These are phyloP conservation scores for Corvus cornix DNA, from an alignment of 2,113 vertebrate species.

Conservation along the genomic window DNA sequence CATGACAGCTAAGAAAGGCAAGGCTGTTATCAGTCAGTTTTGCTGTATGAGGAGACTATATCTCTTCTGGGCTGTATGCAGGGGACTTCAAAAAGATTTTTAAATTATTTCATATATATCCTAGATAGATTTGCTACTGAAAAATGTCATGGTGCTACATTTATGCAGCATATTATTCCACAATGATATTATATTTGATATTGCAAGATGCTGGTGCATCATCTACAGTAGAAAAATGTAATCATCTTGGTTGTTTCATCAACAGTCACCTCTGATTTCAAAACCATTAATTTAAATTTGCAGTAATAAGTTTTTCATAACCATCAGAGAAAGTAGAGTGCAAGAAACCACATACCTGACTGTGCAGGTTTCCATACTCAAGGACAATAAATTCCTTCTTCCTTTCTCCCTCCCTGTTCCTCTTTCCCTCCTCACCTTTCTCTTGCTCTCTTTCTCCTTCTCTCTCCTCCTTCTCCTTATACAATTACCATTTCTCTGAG, in stretches of 20 bases:
- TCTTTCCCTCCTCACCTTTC: neutral
- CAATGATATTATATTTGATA: neutral
- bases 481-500: neutral
- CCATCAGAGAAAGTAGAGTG: neutral
- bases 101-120: neutral
- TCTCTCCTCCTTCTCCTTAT: neutral
- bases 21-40: neutral
- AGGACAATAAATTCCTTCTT: neutral
- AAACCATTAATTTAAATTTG: neutral
- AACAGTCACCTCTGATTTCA: neutral
- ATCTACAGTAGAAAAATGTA: neutral
- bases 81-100: neutral
- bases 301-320: neutral
- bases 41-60: neutral
- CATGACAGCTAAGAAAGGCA: neutral
- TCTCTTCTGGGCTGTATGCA: neutral
- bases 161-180: neutral
- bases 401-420: neutral
- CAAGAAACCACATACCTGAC: neutral
- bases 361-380: neutral
- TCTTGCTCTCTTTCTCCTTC: neutral
- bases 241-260: neutral
- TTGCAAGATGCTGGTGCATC: neutral
- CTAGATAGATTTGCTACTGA: neutral
- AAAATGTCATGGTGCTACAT: neutral